Evolutionary conservation across 2,888 invertebrate genomes (phyloP), one percentile per base, ranked within the genome.

Genomic region (Axea sp.): DNA sequence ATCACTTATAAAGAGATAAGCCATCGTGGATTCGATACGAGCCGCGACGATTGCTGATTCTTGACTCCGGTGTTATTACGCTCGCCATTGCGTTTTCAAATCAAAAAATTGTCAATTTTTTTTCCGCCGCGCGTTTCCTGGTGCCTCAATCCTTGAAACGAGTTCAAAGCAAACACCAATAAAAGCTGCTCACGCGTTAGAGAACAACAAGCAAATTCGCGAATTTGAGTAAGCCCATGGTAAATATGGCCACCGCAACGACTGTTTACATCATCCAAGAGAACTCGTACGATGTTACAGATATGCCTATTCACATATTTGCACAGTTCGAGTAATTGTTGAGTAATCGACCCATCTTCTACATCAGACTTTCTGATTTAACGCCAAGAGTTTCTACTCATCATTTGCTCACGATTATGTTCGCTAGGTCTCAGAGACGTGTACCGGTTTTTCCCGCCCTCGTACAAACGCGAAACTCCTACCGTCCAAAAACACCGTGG

Each of bases 271-370:
- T 65, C 65, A 35, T 45, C 7, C 15, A 31, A 60, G 28, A 41
- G 31, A 19, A 28, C 22, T 65, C 62, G 67, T 64, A 59, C 51
- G 55, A 76, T 45, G 59, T 47, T 71, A 39, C 64, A 68, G 62
- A 73, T 67, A 73, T 41, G 67, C 67, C 67, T 73, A 73, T 67
- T 55, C 73, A 64, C 73, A 64, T 74, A 68, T 68, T 65, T 64
- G 64, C 73, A 57, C 26, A 39, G 31, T 45, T 62, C 41, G 35
- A 60, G 62, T 19, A 33, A 49, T 49, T 43, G 37, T 15, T 39
- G 43, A 6, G 41, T 22, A 14, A 22, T 22, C 26, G 67, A 22
- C 37, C n/a, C 43, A 30, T 9, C 19, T 12, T 43, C 43, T 43
- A 12, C 24, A 30, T 43, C 41, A 43, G 7, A 43, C 41, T 43